Base-by-base conservation (phyloP, 2,113 vertebrate genomes). In the Numida meleagris region DNA sequence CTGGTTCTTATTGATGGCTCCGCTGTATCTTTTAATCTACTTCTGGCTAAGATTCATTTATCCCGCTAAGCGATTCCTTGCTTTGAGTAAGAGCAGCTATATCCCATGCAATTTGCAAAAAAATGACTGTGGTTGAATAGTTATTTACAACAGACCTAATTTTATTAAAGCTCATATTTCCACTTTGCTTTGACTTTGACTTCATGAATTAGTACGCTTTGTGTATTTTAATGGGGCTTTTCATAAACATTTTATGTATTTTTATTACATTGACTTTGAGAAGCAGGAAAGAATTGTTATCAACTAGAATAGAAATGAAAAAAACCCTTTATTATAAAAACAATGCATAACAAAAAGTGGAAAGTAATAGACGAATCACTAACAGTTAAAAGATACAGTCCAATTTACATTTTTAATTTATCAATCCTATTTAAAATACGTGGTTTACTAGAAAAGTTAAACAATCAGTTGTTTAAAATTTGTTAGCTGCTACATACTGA, bases 81-180 rank as follows among this genome's bases (percentile, higher is more conserved):
- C 94, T 95, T 94, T 7, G 7, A 85, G 85, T 90, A 90, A 88
- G 50, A 87, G 18, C 16, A 80, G 86, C 86, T 91, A 77, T 82
- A 92, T 62, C 91, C 91, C 34, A 38, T 83, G 90, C 86, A 95
- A 96, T 96, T 97, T 95, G 77, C 46, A 89, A 96, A 94, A 89
- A 93, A 96, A 94, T 77, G 71, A 77, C 88, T 95, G 81, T 96
- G 91, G 87, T 95, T 96, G 86, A 90, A 89, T 96, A 95, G 91
- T 95, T 96, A 96, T 95, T 96, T 95, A 92, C 93, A 95, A 95
- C 93, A 94, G 92, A 79, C 86, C 61, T 96, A 86, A 87, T 95
- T 93, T 94, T 96, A 96, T 96, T 96, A 96, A 97, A 96, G 93
- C 90, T 94, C 59, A n/a, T 86, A 95, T 94, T 96, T 96, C 90